These are phyloP conservation scores for Eilema depressum DNA, from an alignment of 2,888 invertebrate genomes.

Conservation along the genomic window DNA sequence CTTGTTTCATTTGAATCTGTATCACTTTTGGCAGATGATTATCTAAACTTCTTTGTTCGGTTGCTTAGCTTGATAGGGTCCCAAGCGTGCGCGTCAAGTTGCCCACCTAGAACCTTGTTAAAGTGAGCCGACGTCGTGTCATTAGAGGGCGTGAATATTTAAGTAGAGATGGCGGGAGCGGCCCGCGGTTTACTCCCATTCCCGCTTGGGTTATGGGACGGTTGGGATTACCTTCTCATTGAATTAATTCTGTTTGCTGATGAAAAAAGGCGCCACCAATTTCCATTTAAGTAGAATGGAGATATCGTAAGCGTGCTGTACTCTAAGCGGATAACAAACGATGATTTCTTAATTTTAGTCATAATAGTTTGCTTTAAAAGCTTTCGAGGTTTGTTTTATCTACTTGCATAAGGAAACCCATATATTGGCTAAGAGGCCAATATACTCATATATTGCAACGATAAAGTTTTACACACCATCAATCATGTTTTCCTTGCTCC, in stretches of 20 bases:
- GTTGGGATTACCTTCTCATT: slow-evolving; percentile 78
- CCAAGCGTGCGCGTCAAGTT: slow-evolving; percentile 49
- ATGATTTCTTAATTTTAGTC: slow-evolving; percentile 16
- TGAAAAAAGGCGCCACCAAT: slow-evolving; percentile 67
- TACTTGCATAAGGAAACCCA: background rate
- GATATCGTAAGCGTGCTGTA: slow-evolving; percentile 45
- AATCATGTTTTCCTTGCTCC: background rate
- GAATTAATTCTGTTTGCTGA: slow-evolving; percentile 77
- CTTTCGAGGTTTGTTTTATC: background rate
- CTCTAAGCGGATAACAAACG: slow-evolving; percentile 22
- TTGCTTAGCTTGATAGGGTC: slow-evolving; percentile 48
- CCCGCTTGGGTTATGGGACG: slow-evolving; percentile 72
- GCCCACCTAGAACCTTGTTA: slow-evolving; percentile 70
- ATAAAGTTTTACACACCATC: background rate
- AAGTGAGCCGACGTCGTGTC: slow-evolving; percentile 75
- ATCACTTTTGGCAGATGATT: slow-evolving; percentile 44
- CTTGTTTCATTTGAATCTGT: slow-evolving; percentile 34
- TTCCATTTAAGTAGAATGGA: slow-evolving; percentile 56
- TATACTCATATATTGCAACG: too few species aligned
- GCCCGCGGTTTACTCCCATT: slow-evolving; percentile 68
- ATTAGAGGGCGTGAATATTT: slow-evolving; percentile 85
- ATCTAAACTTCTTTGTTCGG: slow-evolving; percentile 46
- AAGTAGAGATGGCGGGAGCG: slow-evolving; percentile 75
- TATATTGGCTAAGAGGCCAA: background rate
- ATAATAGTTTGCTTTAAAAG: background rate